Conservation (phyloP, 1,140 invertebrate species). For the Campoletis sonorensis region DNA sequence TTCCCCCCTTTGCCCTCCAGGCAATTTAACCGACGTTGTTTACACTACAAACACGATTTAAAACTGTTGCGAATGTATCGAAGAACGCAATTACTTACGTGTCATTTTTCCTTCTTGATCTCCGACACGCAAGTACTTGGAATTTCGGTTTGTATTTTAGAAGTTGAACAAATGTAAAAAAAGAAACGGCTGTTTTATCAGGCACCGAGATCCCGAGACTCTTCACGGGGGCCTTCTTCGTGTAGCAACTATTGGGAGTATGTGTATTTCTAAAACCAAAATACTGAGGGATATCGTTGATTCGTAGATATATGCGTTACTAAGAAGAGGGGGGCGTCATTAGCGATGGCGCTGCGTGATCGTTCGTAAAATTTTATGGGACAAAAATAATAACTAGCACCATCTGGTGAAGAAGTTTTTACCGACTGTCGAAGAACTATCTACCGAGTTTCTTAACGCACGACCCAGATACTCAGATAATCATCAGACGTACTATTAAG, state of each 20-base stretch:
- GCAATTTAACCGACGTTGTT: background rate
- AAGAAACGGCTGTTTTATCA: background rate
- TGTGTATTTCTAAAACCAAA: slow-evolving; percentile 11
- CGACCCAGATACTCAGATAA: no score
- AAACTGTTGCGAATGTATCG: slow-evolving; percentile 14
- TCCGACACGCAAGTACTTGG: slow-evolving; percentile 71
- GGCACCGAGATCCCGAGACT: slow-evolving; percentile 27
- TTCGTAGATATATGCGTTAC: no score
- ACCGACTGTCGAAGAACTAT: no score
- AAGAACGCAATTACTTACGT: slow-evolving; percentile 65
- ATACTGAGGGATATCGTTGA: background rate
- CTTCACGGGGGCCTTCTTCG: background rate
- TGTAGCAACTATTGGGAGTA: background rate
- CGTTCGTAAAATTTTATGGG: no score
- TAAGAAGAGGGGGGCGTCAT: no score
- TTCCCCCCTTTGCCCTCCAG: background rate
- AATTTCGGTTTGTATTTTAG: slow-evolving; percentile 44
- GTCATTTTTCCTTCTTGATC: slow-evolving; percentile 73
- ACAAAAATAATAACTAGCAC: no score
- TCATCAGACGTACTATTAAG: no score
- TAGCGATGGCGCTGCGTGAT: no score
- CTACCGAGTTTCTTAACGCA: no score
- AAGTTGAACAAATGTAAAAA: slow-evolving; percentile 43
- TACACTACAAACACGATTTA: slow-evolving; percentile 7
- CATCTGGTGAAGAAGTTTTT: no score